These are phyloP conservation scores for Electrona antarctica DNA, from an alignment of 2,113 vertebrate species.

Conservation along the genomic window DNA sequence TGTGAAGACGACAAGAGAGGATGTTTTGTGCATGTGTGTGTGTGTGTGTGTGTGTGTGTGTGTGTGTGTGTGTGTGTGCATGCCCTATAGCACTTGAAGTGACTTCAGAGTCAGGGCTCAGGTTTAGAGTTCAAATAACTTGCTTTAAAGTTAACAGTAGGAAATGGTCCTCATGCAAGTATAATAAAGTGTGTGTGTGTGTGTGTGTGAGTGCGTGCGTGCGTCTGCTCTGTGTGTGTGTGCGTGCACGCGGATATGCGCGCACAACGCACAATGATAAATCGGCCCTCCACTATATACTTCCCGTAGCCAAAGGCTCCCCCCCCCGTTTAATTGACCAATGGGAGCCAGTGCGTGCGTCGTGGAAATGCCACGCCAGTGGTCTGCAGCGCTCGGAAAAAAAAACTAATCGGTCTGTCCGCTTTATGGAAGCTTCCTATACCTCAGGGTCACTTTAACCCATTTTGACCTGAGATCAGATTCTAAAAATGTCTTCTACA, in stretches of 20 bases:
- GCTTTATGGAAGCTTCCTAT: conserved; percentile 45
- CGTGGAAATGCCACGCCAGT: conserved; percentile 18
- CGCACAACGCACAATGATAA: conserved; percentile 48
- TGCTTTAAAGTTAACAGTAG: too few relatives aligned
- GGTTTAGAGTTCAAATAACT: too few relatives aligned
- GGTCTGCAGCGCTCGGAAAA: background rate
- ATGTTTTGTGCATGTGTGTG: background rate
- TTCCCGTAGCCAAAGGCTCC: conserved; percentile 65
- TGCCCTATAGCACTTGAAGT: too few relatives aligned
- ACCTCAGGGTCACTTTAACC: conserved; percentile 59
- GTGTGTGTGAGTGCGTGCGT: background rate
- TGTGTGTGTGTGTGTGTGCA: background rate
- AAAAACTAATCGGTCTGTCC: conserved; percentile 33
- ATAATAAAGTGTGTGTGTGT: background rate
- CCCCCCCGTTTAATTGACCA: conserved; percentile 58
- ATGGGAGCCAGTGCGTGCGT: conserved; percentile 48
- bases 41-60: background rate
- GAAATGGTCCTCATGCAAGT: too few relatives aligned
- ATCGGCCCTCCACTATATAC: conserved; percentile 45
- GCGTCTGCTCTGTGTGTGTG: background rate
- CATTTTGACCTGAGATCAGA: too few relatives aligned
- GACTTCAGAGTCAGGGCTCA: too few relatives aligned
- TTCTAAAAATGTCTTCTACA: too few relatives aligned
- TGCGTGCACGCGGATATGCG: background rate
- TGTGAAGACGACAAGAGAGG: conserved; percentile 46